A percentile compares a stretch with the other conserved stretches of the same genome.
Conservation (phyloP, 2,888 invertebrate genomes). For the Macrosiphum euphorbiae region DNA sequence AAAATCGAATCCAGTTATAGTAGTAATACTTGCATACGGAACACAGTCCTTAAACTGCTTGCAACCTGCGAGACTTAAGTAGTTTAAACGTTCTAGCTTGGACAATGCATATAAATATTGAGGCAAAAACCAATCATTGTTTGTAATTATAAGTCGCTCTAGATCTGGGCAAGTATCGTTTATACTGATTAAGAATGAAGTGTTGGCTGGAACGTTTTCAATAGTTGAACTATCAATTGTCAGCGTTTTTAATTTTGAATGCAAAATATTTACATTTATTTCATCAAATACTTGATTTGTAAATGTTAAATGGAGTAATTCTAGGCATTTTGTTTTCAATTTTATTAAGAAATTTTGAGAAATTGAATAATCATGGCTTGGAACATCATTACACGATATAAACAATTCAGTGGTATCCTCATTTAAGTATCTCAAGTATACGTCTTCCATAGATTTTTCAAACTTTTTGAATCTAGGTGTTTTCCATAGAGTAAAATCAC, state of each 20-base stretch:
- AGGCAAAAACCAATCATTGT: conserved; percentile 83
- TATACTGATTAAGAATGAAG: conserved; percentile 74
- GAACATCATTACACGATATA: conserved; percentile 17
- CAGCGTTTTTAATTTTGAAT: conserved; percentile 30
- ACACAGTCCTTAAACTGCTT: conserved; percentile 78
- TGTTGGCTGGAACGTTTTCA: conserved; percentile 67
- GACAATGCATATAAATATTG: conserved; percentile 81
- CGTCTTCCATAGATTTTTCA: conserved; percentile 45
- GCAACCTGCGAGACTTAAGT: conserved; percentile 78
- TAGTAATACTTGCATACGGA: conserved; percentile 82
- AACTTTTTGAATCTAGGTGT: conserved; percentile 1
- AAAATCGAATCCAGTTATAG: conserved; percentile 79
- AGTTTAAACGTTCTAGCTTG: conserved; percentile 77
- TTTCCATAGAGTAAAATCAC: conserved; percentile 58
- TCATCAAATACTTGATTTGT: conserved; percentile 37
- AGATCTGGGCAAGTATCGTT: conserved; percentile 73
- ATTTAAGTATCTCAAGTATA: conserved; percentile 43
- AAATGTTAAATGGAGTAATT: conserved; percentile 14
- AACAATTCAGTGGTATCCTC: not conserved
- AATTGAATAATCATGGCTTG: conserved; percentile 21
- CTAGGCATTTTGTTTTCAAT: conserved; percentile 38
- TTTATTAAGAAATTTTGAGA: conserved; percentile 49
- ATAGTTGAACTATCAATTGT: conserved; percentile 39
- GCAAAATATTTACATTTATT: conserved; percentile 48
- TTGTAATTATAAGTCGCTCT: conserved; percentile 80